Base-by-base conservation (phyloP, 2,888 invertebrate genomes). In the Euzetes globulus region DNA sequence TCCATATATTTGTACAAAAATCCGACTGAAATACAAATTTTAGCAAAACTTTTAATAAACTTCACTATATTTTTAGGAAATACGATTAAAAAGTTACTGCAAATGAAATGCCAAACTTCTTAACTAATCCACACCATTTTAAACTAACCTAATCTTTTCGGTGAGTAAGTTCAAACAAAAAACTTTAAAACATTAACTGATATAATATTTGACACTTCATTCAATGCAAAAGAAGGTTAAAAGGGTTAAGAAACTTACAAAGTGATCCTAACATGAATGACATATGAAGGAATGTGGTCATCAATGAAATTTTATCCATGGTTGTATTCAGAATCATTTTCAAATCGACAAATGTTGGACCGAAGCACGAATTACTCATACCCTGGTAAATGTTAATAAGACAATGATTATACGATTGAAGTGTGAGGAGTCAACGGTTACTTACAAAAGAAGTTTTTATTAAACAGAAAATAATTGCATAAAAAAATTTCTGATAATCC, bases 1-100 rank as follows among this genome's bases (percentile, higher is more conserved):
- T 55, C 25, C n/a, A 55, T 55, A n/a, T 55, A 55, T 55, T 55
- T 55, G 55, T 55, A 55, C 19, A 55, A n/a, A 55, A 22, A 55
- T 1, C 55, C 55, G 55, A 55, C 55, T 55, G 55, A 55, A 55
- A 55, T 55, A 22, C n/a, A 55, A 55, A n/a, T n/a, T n/a, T n/a
- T n/a, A n/a, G n/a, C n/a, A n/a, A n/a, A n/a, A n/a, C n/a, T n/a
- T n/a, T n/a, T n/a, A n/a, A n/a, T n/a, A n/a, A n/a, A n/a, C n/a
- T n/a, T n/a, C n/a, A n/a, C n/a, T n/a, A n/a, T n/a, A n/a, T n/a
- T n/a, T n/a, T n/a, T n/a, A n/a, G n/a, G n/a, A n/a, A n/a, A n/a
- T n/a, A n/a, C n/a, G n/a, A n/a, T n/a, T n/a, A n/a, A n/a, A n/a
- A n/a, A n/a, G n/a, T n/a, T n/a, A n/a, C n/a, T n/a, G n/a, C n/a